Evolutionary conservation across 1,140 invertebrate species (phyloP), one percentile per base, ranked within the genome.

Genomic region (Contarinia nasturtii): DNA sequence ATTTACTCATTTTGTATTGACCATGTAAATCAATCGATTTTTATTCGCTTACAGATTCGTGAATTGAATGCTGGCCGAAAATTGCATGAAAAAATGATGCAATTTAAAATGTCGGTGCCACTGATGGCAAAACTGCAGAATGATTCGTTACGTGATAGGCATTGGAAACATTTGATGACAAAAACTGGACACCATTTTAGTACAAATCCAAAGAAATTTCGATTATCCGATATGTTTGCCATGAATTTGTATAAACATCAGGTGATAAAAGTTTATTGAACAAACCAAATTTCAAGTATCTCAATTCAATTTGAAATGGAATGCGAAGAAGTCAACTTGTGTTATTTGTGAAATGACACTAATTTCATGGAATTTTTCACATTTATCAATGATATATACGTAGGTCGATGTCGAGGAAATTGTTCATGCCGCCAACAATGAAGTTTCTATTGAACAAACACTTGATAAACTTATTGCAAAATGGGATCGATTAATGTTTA

Each of bases 121-220:
- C 60, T 94, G 17, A 90, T 92, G 75, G 79, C 89, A 11, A 85
- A 89, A 44, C 60, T 94, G 22, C 92, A 92, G 61, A 84, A 91
- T 61, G 87, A 93, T 55, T 86, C 88, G 1, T 74, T 93, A 59
- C 63, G 86, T 33, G 82, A 87, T 48, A 70, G 86, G 33, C 89
- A 93, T 66, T 93, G 88, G 88, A 75, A 77, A 49, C 75, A 85
- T 52, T 62, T 94, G 20, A 92, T 92, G 87, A 63, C 72, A 7
- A 87, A 85, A 61, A 93, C 88, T 37, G 72, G 68, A 2, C 68
- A 79, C 52, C 61, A 73, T 49, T 92, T 93, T 57, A 86, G 92
- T 57, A 90, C 92, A 78, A 72, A 80, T 2, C 76, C 85, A 1
- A 78, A 86, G 3, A 73, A 78, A 47, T 92, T 92, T 55, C 93